Evolutionary conservation across 1,140 invertebrate species (phyloP).

Genomic region (Homalodisca vitripennis): DNA sequence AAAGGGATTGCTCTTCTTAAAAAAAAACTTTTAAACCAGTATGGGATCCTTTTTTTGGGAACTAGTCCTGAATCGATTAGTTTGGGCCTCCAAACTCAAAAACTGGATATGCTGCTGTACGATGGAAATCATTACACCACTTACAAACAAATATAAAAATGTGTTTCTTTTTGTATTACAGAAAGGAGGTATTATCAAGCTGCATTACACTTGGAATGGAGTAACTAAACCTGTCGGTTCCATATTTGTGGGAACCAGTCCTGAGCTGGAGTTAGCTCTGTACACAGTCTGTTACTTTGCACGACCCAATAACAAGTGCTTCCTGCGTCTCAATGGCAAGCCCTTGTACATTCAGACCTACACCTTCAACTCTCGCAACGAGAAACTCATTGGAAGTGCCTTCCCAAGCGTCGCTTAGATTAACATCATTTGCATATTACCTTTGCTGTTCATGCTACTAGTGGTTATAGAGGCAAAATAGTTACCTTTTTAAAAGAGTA

Average conservation of each 20-base stretch:
- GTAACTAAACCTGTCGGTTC: slow-evolving; percentile 73
- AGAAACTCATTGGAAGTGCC: slow-evolving; percentile 75
- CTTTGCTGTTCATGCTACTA: too few relatives aligned
- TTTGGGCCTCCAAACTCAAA: too few relatives aligned
- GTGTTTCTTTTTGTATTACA: slow-evolving; percentile 48
- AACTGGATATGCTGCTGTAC: too few relatives aligned
- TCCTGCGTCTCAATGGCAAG: slow-evolving; percentile 65
- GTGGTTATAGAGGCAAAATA: too few relatives aligned
- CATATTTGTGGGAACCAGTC: slow-evolving; percentile 88
- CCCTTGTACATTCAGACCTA: slow-evolving; percentile 70
- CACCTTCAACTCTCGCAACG: slow-evolving; percentile 66
- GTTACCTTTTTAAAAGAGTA: too few relatives aligned
- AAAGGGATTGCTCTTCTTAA: too few relatives aligned
- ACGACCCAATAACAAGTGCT: slow-evolving; percentile 67
- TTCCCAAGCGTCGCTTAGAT: slow-evolving; percentile 53
- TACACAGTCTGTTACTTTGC: slow-evolving; percentile 84
- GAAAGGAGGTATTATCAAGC: slow-evolving; percentile 76
- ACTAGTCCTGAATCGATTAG: too few relatives aligned
- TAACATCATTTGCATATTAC: too few relatives aligned
- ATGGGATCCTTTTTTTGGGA: too few relatives aligned
- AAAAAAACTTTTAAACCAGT: too few relatives aligned
- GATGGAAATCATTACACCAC: too few relatives aligned
- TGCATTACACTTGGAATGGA: slow-evolving; percentile 71
- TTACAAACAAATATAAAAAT: too few relatives aligned
- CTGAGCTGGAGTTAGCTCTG: slow-evolving; percentile 88